Percentiles rank a stretch among this genome's conserved stretches.
Evolutionary conservation across 2,113 vertebrate genomes (phyloP).

Genomic region (Vulpes lagopus): DNA sequence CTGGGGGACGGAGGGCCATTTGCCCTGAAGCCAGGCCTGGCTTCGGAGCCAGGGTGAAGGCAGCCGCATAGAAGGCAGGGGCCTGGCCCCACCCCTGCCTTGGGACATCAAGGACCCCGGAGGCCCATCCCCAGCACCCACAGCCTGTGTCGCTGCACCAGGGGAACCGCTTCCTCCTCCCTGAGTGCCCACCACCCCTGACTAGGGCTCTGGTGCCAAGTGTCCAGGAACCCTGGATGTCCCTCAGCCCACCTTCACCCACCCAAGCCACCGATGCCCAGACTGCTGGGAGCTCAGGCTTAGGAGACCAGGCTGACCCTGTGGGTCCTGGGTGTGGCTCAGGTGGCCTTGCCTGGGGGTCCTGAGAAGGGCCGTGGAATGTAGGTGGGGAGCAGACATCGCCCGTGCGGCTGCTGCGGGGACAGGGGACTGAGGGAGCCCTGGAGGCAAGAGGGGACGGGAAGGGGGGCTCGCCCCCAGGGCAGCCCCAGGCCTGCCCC

Average conservation of each 20-base stretch:
- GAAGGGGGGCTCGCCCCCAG: neutral
- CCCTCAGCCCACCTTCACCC: neutral
- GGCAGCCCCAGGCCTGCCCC: neutral
- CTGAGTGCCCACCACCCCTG: neutral
- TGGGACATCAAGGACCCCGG: neutral
- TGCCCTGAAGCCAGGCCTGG: neutral
- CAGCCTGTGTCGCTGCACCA: accelerated
- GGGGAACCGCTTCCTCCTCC: accelerated
- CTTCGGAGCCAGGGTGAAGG: neutral
- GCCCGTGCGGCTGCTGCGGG: neutral
- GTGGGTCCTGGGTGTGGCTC: neutral
- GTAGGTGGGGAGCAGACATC: too few relatives aligned
- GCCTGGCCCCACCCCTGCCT: neutral
- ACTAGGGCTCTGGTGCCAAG: neutral
- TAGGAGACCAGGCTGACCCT: neutral
- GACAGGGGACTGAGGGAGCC: too few relatives aligned
- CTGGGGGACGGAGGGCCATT: neutral
- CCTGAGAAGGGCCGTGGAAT: accelerated
- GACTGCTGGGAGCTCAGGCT: neutral
- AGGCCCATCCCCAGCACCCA: accelerated
- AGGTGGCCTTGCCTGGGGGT: neutral
- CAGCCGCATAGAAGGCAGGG: neutral
- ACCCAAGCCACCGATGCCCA: neutral
- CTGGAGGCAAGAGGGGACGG: accelerated
- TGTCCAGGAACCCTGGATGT: neutral